Evolutionary conservation across 1,140 invertebrate genomes (phyloP), one percentile per base, ranked within the genome.

Genomic region (Rhopalosiphum maidis): DNA sequence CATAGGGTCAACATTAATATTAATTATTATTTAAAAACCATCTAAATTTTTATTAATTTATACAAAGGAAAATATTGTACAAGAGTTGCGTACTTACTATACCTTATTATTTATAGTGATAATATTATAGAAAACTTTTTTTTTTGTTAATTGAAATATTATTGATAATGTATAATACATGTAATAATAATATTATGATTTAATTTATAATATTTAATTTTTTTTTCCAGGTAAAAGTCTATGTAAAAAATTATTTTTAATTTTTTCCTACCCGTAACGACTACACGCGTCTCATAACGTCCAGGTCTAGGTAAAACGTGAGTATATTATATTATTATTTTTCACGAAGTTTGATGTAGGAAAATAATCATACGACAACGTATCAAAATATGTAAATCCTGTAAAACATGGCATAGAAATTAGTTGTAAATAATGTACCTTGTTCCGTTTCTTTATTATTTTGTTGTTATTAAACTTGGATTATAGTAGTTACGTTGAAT

Each of bases 171-270:
- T 4, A 18, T 30, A 11, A 30, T 7, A n/a, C 4, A 8, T 77
- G 4, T 77, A 5, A 77, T 77, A 77, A 77, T n/a, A 68, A n/a
- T 30, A 5, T 30, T 18, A 77, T 18, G 5, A n/a, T 77, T 68
- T 18, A 4, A n/a, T 77, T n/a, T 77, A 48, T n/a, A n/a, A 86
- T 86, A 43, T 43, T 46, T 2, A 15, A 30, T 46, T 91, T 90
- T 37, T 11, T 0, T 91, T 83, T 92, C 35, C 77, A 92, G 91
- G 91, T 92, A 92, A 92, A 46, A 92, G 11, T 77, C 41, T 21
- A 22, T 46, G 46, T 43, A 21, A 46, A n/a, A 82, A n/a, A 41
- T 23, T 90, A 23, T 55, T 41, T 83, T 30, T 23, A 18, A 77
- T n/a, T 77, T 11, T 77, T 51, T 87, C 30, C 55, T 1, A 21